Conservation (phyloP, 1,140 invertebrate species). For the Neodiprion pinetum region DNA sequence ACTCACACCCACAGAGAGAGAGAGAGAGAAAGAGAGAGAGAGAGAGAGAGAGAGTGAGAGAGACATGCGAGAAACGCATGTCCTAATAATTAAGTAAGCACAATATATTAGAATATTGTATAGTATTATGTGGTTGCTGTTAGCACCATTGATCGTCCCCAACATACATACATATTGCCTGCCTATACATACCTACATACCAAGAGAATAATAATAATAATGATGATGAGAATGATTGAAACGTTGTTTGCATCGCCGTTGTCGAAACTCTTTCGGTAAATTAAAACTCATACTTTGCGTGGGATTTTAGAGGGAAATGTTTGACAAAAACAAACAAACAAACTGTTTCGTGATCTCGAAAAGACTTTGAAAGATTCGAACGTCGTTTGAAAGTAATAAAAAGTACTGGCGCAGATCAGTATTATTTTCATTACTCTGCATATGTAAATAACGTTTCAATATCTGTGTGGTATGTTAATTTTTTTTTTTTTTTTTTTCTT, state of each 20-base stretch:
- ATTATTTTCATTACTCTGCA: no score
- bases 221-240: background rate
- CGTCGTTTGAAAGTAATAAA: no score
- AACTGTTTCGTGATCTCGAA: no score
- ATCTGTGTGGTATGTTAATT: no score
- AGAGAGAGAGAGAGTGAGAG: conserved; percentile 24
- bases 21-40: conserved; percentile 22
- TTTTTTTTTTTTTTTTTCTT: no score
- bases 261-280: no score
- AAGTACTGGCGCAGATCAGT: no score
- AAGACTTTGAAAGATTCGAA: no score
- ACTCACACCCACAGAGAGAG: conserved; percentile 14
- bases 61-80: background rate
- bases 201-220: background rate
- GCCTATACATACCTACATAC: conserved; percentile 32
- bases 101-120: conserved; percentile 19
- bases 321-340: no score
- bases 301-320: no score
- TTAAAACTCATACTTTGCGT: no score
- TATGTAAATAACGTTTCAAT: no score
- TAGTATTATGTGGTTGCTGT: conserved; percentile 35
- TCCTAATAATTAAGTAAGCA: conserved; percentile 17
- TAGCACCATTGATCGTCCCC: conserved; percentile 42
- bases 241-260: background rate
- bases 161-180: conserved; percentile 43